A percentile compares a stretch with the other conserved stretches of the same genome.
Conservation (phyloP, 1,140 invertebrate species). For the Caenorhabditis latens region DNA sequence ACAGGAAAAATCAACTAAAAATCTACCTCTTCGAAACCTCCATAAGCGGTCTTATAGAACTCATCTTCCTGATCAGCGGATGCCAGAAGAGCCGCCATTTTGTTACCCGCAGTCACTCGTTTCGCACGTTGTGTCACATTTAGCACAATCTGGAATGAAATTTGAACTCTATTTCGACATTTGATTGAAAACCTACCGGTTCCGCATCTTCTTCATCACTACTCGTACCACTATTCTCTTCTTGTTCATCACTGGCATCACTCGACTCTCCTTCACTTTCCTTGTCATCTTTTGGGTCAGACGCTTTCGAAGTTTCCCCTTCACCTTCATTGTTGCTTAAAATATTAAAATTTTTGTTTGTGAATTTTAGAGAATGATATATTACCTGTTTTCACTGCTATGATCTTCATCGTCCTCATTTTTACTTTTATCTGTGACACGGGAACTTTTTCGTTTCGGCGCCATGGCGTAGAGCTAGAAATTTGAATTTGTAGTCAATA, state of each 20-base stretch:
- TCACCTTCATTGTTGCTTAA: neutral
- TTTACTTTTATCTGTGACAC: neutral
- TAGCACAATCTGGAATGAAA: neutral
- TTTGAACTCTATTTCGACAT: neutral
- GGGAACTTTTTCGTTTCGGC: neutral
- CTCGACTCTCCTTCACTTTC: neutral
- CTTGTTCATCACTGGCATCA: neutral
- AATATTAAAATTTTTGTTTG: neutral
- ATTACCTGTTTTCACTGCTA: neutral
- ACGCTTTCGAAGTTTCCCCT: neutral
- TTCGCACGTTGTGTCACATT: conserved; percentile 55
- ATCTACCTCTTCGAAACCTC: conserved; percentile 70
- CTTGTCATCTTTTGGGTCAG: neutral
- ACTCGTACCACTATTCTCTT: neutral
- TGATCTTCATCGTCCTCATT: neutral
- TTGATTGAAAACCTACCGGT: neutral
- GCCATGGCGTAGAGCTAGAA: neutral
- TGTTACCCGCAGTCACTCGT: conserved; percentile 69
- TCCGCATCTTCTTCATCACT: conserved; percentile 1
- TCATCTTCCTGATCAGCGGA: conserved; percentile 67
- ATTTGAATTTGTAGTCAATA: neutral
- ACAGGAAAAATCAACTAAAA: conserved; percentile 1
- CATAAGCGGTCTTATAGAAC: conserved; percentile 71
- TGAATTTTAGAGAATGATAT: neutral
- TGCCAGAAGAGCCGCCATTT: conserved; percentile 69